Percentiles rank a stretch among this genome's conserved stretches.
Conservation (phyloP, 2,888 invertebrate species). For the Polyommatus iphigenia region DNA sequence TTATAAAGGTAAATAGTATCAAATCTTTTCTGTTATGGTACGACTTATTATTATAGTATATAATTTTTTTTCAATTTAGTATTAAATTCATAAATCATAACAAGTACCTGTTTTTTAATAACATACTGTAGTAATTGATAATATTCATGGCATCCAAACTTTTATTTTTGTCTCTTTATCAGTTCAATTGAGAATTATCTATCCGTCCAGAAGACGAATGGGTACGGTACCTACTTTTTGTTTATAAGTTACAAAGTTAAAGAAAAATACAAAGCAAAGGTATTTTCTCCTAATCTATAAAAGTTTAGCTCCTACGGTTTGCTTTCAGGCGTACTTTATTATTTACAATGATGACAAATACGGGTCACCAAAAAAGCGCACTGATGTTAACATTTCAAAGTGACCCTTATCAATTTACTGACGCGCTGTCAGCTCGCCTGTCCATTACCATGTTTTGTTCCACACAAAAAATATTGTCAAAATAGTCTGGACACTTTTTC, state of each 20-base stretch:
- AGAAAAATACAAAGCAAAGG: background rate
- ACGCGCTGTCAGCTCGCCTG: conserved; percentile 32
- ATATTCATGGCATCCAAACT: too few relatives aligned
- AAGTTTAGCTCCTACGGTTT: background rate
- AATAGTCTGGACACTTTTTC: conserved; percentile 21
- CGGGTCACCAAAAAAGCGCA: conserved; percentile 27
- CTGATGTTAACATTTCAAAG: conserved; percentile 30
- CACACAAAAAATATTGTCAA: conserved; percentile 31
- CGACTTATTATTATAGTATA: too few relatives aligned
- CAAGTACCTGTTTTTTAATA: too few relatives aligned
- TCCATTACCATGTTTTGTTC: conserved; percentile 34
- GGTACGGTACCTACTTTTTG: too few relatives aligned
- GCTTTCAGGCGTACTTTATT: conserved; percentile 30
- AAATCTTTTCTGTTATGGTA: too few relatives aligned
- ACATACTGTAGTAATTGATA: too few relatives aligned
- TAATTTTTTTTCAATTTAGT: too few relatives aligned
- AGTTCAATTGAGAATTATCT: background rate
- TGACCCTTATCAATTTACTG: conserved; percentile 33
- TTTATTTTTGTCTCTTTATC: background rate
- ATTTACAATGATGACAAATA: conserved; percentile 31
- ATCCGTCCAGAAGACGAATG: background rate
- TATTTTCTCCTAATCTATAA: conserved; percentile 2
- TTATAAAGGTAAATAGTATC: too few relatives aligned
- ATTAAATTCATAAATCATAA: too few relatives aligned
- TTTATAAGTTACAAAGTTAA: background rate